phyloP scores from a whole-genome alignment of 2,797 vertebrate species.

The Cyclopterus lumpus region DNA sequence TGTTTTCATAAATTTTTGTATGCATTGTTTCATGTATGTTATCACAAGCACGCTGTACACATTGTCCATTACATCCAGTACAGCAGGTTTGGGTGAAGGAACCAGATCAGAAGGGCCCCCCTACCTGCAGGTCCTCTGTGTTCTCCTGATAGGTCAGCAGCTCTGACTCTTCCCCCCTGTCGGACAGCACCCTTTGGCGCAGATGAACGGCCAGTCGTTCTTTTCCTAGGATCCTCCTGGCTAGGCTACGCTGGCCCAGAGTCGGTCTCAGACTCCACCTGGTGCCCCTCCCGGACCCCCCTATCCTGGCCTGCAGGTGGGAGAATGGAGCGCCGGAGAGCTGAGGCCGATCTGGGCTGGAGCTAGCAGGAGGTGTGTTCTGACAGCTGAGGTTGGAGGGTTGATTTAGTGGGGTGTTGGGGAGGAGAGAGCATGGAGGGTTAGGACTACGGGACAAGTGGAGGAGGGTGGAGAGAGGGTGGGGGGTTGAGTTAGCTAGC shows the following conservation, averaged over 20 bases:
- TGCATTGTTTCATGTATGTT: constrained; percentile 29
- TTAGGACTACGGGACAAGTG: constrained; percentile 72
- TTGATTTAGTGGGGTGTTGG: constrained; percentile 82
- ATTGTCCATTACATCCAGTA: constrained; percentile 26
- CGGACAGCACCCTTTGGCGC: constrained; percentile 90
- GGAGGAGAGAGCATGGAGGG: constrained; percentile 81
- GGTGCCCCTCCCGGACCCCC: constrained; percentile 83
- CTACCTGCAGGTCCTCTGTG: constrained; percentile 94
- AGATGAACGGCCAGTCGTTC: constrained; percentile 89
- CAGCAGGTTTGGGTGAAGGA: constrained; percentile 11
- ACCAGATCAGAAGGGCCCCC: constrained; percentile 10
- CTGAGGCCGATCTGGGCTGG: constrained; percentile 82
- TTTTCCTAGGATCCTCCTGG: constrained; percentile 87
- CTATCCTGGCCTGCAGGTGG: constrained; percentile 88
- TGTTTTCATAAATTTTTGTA: constrained; percentile 47
- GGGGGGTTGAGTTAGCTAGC: constrained; percentile 86
- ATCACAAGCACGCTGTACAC: constrained; percentile 31
- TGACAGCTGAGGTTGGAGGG: constrained; percentile 84
- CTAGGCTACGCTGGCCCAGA: constrained; percentile 83
- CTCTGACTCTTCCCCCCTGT: constrained; percentile 91
- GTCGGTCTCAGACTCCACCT: constrained; percentile 84
- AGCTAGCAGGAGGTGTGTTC: constrained; percentile 80
- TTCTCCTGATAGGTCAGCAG: constrained; percentile 89
- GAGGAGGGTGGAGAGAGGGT: constrained; percentile 84
- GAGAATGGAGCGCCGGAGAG: constrained; percentile 85